Conservation (phyloP, 1,140 invertebrate species). For the Tetragonula clypearis region DNA sequence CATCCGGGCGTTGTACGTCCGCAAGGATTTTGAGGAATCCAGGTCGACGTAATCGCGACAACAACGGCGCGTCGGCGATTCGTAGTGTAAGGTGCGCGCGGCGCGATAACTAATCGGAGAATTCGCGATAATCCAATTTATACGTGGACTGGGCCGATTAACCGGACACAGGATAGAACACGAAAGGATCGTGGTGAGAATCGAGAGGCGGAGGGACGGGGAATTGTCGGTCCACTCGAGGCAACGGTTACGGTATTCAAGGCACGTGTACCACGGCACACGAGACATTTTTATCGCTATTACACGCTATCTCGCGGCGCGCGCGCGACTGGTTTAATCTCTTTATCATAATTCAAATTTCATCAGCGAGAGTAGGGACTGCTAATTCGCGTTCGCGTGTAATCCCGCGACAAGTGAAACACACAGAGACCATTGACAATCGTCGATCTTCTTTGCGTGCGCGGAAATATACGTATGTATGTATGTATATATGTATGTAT, state of each 20-base stretch:
- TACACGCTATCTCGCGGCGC: slow-evolving; percentile 26
- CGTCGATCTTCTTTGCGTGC: slow-evolving; percentile 15
- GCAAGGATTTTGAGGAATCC: not conserved
- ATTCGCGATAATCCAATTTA: slow-evolving; percentile 54
- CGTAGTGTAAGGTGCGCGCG: not conserved
- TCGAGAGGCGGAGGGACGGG: not conserved
- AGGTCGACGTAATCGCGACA: not conserved
- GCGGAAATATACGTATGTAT: not conserved
- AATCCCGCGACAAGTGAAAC: slow-evolving; percentile 25
- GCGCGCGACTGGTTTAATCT: slow-evolving; percentile 23
- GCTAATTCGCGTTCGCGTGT: not conserved
- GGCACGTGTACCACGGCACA: slow-evolving; percentile 38
- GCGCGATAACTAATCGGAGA: slow-evolving; percentile 33
- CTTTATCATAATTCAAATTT: slow-evolving; percentile 62
- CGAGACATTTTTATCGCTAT: slow-evolving; percentile 56
- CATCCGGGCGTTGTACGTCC: too few species aligned
- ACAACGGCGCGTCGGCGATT: not conserved
- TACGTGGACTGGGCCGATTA: slow-evolving; percentile 38
- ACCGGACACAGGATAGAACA: slow-evolving; percentile 44
- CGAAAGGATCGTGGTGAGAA: slow-evolving; percentile 30
- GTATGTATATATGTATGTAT: too few species aligned
- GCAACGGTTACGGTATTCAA: slow-evolving; percentile 52
- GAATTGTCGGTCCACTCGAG: slow-evolving; percentile 11
- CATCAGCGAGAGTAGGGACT: slow-evolving; percentile 30
- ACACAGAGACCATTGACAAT: not conserved